Conservation (phyloP, 2,888 invertebrate genomes). For the Lycocerus yunnanus region DNA sequence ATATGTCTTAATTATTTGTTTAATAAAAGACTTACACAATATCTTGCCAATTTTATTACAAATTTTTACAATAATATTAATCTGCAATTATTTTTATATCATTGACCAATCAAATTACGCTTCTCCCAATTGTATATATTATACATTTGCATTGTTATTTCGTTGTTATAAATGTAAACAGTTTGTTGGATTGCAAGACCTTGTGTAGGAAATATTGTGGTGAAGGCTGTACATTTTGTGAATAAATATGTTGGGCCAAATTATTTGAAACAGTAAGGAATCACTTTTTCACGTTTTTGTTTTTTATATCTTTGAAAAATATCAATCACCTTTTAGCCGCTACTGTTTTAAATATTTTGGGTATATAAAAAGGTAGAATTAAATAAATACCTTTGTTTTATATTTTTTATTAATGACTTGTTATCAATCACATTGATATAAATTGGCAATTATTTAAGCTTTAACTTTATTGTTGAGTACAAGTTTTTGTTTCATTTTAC, state of each 20-base stretch:
- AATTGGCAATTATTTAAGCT: conserved; percentile 41
- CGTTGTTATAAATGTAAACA: conserved; percentile 52
- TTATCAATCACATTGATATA: not conserved
- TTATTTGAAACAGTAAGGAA: conserved; percentile 43
- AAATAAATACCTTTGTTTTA: conserved; percentile 21
- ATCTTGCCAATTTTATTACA: conserved; percentile 13
- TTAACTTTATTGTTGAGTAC: conserved; percentile 54
- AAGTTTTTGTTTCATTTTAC: conserved; percentile 54
- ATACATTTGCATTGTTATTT: conserved; percentile 57
- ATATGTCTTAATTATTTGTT: not conserved
- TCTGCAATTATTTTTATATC: conserved; percentile 55
- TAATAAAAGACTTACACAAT: not conserved
- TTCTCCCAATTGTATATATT: conserved; percentile 54
- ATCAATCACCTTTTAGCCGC: conserved; percentile 6
- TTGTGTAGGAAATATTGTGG: conserved; percentile 51
- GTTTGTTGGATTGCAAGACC: conserved; percentile 48
- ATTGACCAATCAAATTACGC: conserved; percentile 58
- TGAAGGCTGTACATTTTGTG: conserved; percentile 57
- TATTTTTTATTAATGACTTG: conserved; percentile 9
- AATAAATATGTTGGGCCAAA: conserved; percentile 50
- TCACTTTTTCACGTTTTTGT: conserved; percentile 21
- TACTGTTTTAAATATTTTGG: conserved; percentile 51
- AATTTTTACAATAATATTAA: conserved; percentile 21
- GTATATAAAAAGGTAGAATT: conserved; percentile 25
- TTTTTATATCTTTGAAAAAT: conserved; percentile 28